These are phyloP conservation scores for Dallia pectoralis DNA, from an alignment of 2,797 vertebrate genomes.

Conservation along the genomic window DNA sequence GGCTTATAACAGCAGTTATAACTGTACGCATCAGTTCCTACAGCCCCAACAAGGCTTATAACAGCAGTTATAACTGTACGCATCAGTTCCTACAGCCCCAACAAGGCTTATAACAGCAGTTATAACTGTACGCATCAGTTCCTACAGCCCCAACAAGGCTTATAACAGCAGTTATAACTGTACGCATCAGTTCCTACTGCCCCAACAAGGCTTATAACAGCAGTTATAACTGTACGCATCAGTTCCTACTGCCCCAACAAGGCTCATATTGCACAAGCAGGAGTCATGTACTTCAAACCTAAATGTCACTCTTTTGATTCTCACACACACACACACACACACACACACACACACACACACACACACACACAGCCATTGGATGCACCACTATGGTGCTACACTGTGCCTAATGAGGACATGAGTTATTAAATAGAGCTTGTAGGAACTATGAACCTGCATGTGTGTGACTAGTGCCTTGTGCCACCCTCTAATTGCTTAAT, in stretches of 20 bases:
- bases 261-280: neutral
- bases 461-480: neutral
- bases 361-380: neutral
- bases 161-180: too few species aligned
- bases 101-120: neutral
- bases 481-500: slow-evolving; percentile 25
- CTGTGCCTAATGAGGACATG: neutral
- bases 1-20: too few species aligned
- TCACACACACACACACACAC: neutral
- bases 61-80: too few species aligned
- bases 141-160: neutral
- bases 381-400: neutral
- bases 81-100: slow-evolving; percentile 4
- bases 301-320: neutral
- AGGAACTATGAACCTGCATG: neutral
- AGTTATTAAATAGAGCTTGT: slow-evolving; percentile 12
- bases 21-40: too few species aligned
- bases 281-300: neutral
- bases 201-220: neutral
- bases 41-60: neutral
- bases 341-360: neutral
- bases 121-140: too few species aligned
- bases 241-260: slow-evolving; percentile 3
- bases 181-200: slow-evolving; percentile 9
- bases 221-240: neutral